A percentile compares a stretch with the other conserved stretches of the same genome.
Evolutionary conservation across 1,140 invertebrate genomes (phyloP).

Genomic region (Steinernema feltiae): DNA sequence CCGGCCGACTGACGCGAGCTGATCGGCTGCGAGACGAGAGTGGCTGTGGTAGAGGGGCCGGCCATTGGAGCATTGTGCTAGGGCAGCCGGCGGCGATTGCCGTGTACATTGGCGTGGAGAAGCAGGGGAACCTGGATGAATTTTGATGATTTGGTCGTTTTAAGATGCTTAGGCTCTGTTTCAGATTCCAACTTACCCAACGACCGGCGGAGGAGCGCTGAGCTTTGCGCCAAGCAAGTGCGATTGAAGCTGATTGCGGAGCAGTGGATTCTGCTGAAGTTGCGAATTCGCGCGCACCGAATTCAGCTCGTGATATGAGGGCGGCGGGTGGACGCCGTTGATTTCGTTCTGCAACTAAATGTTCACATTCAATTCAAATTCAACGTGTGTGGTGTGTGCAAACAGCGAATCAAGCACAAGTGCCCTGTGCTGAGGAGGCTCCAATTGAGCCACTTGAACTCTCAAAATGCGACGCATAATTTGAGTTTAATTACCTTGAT

Average conservation of each 20-base stretch:
- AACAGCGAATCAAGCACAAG: too few relatives aligned
- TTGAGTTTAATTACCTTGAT: slow-evolving; percentile 13
- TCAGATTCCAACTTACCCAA: slow-evolving; percentile 6
- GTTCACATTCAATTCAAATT: slow-evolving; percentile 8
- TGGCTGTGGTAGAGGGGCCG: not conserved
- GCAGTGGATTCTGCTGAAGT: slow-evolving; percentile 43
- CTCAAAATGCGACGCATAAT: not conserved
- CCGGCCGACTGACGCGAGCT: slow-evolving; percentile 20
- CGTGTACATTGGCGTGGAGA: not conserved
- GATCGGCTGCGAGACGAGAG: slow-evolving; percentile 16
- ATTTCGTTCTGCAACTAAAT: slow-evolving; percentile 37
- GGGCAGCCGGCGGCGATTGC: not conserved
- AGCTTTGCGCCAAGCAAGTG: slow-evolving; percentile 14
- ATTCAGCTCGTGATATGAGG: slow-evolving; percentile 51
- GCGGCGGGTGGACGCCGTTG: slow-evolving; percentile 33
- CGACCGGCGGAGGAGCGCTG: not conserved
- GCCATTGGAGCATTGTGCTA: not conserved
- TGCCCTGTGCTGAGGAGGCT: too few relatives aligned
- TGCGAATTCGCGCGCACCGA: slow-evolving; percentile 40
- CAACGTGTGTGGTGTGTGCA: too few relatives aligned
- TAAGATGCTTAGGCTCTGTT: too few relatives aligned
- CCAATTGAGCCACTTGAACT: too few relatives aligned
- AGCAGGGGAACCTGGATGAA: slow-evolving; percentile 12
- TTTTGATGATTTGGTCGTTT: too few relatives aligned
- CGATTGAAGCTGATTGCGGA: slow-evolving; percentile 36